Base-by-base conservation (phyloP, 2,113 vertebrate species). In the Chascanopsetta lugubris region DNA sequence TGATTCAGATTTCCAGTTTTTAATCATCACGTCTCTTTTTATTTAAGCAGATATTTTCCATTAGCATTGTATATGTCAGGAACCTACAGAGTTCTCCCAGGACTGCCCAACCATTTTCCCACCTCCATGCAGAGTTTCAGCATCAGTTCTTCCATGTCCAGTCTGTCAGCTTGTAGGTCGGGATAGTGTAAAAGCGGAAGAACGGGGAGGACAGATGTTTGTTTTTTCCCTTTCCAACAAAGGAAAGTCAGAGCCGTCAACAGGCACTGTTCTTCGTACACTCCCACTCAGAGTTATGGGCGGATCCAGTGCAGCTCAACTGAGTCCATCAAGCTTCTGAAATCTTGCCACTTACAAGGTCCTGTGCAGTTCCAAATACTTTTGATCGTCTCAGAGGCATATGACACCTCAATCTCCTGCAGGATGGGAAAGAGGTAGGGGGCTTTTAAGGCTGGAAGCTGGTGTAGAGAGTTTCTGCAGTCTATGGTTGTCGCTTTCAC, bases 371-470 rank as follows among this genome's bases (percentile, higher is more conserved):
- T 76, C 72, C 73, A 70, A 80, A 62, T 61, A 80, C 64, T 61
- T 69, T 56, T 43, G 17, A 58, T 62, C 61, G 54, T 75, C 58
- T 62, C 72, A 67, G 81, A 87, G 86, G 86, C 73, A 80, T 85
- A 63, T 30, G 73, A 83, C 36, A 20, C 79, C 65, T 88, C 75
- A 30, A 43, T 84, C 73, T 90, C 86, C 73, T 75, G 73, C 51
- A 78, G 67, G 69, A 74, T 42, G 61, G 77, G 80, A 46, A 51
- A 77, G 89, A 87, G 87, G 83, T 89, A 85, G 84, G 87, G 84
- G 88, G 72, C 75, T 87, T 85, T 87, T 93, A 93, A 93, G 93
- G 93, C 92, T 90, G 88, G 87, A 92, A 91, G 89, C 91, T 92
- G 92, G 89, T 90, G 85, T 88, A 73, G 51, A 82, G 75, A 65